Evolutionary conservation across 2,113 vertebrate genomes (phyloP).

Genomic region (Echinops telfairi): DNA sequence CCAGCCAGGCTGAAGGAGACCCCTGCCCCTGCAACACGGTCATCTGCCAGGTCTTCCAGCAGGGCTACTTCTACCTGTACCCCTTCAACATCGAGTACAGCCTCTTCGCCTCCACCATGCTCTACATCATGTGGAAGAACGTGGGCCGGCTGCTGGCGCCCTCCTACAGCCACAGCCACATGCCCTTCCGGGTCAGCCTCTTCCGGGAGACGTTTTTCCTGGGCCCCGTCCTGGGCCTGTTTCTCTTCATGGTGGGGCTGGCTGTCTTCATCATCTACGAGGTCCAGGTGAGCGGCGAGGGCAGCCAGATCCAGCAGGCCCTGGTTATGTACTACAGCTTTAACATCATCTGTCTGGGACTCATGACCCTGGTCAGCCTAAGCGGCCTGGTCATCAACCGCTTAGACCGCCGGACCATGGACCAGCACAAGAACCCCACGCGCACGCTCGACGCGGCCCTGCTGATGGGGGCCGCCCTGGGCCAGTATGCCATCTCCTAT

Average conservation of each 20-base stretch:
- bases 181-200: slow-evolving; percentile 81
- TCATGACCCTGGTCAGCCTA: slow-evolving; percentile 91
- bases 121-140: slow-evolving; percentile 97
- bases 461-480: slow-evolving; percentile 94
- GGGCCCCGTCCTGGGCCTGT: slow-evolving; percentile 89
- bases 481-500: slow-evolving; percentile 94
- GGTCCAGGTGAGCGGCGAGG: slow-evolving; percentile 86
- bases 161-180: slow-evolving; percentile 80
- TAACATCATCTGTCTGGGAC: slow-evolving; percentile 90
- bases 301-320: slow-evolving; percentile 80
- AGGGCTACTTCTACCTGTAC: slow-evolving; percentile 94
- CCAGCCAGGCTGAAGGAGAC: slow-evolving; percentile 66
- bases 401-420: slow-evolving; percentile 92
- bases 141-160: slow-evolving; percentile 91
- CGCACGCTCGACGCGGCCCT: slow-evolving; percentile 94
- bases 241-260: slow-evolving; percentile 90
- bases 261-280: slow-evolving; percentile 94
- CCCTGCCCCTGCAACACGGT: slow-evolving; percentile 90
- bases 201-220: slow-evolving; percentile 88
- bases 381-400: slow-evolving; percentile 90
- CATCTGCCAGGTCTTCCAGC: slow-evolving; percentile 91
- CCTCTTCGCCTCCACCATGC: slow-evolving; percentile 95
- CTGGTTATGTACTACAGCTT: slow-evolving; percentile 92
- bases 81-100: slow-evolving; percentile 98
- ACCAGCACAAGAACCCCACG: slow-evolving; percentile 94